These are phyloP conservation scores for Crenuchus spilurus DNA, from an alignment of 2,797 vertebrate species.

Conservation along the genomic window DNA sequence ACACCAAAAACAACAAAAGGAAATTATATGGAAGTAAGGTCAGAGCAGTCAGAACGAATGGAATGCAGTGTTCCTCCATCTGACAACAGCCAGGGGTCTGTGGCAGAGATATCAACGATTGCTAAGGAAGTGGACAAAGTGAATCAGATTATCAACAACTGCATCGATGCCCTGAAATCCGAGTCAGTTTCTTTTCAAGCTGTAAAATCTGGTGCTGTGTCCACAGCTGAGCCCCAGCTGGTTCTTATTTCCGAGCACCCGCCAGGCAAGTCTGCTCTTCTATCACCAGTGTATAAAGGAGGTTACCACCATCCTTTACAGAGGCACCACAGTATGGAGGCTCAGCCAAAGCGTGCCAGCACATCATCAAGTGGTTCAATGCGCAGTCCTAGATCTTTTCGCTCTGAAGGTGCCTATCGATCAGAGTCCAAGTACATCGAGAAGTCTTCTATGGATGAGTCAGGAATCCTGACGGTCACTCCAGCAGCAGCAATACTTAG, in stretches of 20 bases:
- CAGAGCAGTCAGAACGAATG: constrained; percentile 80
- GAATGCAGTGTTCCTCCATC: constrained; percentile 84
- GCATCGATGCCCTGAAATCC: constrained; percentile 97
- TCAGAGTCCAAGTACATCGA: constrained; percentile 93
- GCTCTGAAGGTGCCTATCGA: constrained; percentile 85
- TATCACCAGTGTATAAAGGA: constrained; percentile 91
- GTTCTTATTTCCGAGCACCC: constrained; percentile 90
- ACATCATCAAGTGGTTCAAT: constrained; percentile 88
- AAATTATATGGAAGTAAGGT: constrained; percentile 95
- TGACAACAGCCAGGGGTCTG: constrained; percentile 85
- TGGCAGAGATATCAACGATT: constrained; percentile 95
- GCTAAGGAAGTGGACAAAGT: constrained; percentile 98
- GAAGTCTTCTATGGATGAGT: constrained; percentile 84
- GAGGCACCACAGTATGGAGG: constrained; percentile 93
- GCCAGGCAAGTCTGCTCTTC: constrained; percentile 82
- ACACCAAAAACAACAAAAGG: constrained; percentile 91
- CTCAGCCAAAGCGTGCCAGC: constrained; percentile 85
- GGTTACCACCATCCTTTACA: constrained; percentile 86
- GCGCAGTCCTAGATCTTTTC: constrained; percentile 91
- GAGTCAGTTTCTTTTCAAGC: constrained; percentile 94
- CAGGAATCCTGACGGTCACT: constrained; percentile 85
- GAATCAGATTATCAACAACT: constrained; percentile 99
- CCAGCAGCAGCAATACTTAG: constrained; percentile 87
- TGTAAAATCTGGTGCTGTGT: constrained; percentile 82
- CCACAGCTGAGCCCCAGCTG: constrained; percentile 88